Evolutionary conservation across 2,888 invertebrate species (phyloP).

Genomic region (Andrena fulva): DNA sequence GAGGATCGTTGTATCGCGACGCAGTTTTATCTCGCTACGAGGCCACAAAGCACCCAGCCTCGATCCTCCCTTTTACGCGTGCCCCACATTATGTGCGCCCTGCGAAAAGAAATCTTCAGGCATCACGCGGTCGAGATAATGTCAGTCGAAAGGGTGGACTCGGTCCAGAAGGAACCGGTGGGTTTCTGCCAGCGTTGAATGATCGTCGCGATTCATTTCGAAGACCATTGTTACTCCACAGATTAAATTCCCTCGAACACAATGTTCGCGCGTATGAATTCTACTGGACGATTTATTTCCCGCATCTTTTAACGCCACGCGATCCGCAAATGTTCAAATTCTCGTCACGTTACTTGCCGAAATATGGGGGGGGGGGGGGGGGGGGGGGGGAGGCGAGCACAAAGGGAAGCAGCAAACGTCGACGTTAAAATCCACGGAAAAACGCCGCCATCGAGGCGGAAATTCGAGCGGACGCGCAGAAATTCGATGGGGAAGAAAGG

Average conservation of each 20-base stretch:
- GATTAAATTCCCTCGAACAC: background rate
- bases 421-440: constrained; percentile 47
- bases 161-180: background rate
- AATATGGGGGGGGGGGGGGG: background rate
- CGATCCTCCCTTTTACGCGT: constrained; percentile 24
- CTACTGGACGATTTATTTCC: background rate
- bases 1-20: constrained; percentile 63
- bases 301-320: background rate
- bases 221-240: too few species aligned
- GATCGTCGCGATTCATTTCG: background rate
- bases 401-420: constrained; percentile 23
- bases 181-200: background rate
- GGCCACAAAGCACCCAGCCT: constrained; percentile 41
- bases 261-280: background rate
- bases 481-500: constrained; percentile 11
- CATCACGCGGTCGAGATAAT: constrained; percentile 56
- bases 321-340: background rate
- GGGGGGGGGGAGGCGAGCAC: background rate
- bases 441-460: constrained; percentile 14
- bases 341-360: background rate
- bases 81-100: constrained; percentile 56
- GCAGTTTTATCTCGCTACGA: constrained; percentile 70
- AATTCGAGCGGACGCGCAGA: constrained; percentile 13
- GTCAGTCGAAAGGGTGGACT: constrained; percentile 40
- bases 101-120: constrained; percentile 61